Evolutionary conservation across 2,797 vertebrate species (phyloP).

Genomic region (Pelodytes ibericus): DNA sequence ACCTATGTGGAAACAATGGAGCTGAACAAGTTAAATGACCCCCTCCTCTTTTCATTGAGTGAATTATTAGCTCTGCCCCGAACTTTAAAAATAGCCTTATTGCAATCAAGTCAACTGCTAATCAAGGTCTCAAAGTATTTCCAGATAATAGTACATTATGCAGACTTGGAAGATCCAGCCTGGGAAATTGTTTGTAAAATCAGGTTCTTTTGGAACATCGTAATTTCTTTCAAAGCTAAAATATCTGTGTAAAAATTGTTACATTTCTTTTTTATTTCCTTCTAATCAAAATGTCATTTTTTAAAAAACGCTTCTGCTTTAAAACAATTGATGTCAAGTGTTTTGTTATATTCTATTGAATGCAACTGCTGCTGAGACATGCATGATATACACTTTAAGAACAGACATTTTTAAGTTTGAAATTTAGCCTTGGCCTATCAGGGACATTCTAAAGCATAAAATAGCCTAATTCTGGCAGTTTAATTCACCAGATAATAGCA

Average conservation of each 20-base stretch:
- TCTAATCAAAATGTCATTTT: not conserved
- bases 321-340: not conserved
- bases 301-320: not conserved
- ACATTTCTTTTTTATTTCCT: not conserved
- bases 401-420: too few relatives aligned
- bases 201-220: not conserved
- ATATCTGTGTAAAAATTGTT: not conserved
- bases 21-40: slow-evolving; percentile 11
- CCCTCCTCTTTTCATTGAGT: slow-evolving; percentile 20
- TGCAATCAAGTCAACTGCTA: slow-evolving; percentile 45
- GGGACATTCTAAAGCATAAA: too few relatives aligned
- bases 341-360: not conserved
- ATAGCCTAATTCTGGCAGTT: too few relatives aligned
- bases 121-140: slow-evolving; percentile 29
- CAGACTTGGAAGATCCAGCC: slow-evolving; percentile 9
- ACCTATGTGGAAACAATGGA: not conserved
- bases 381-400: too few relatives aligned
- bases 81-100: slow-evolving; percentile 43
- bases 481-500: too few relatives aligned
- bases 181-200: slow-evolving; percentile 12
- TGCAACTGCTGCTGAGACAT: too few relatives aligned
- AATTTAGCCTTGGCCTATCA: too few relatives aligned
- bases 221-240: not conserved
- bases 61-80: slow-evolving; percentile 38
- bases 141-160: slow-evolving; percentile 34